phyloP scores from a whole-genome alignment of 92 coral and sea anemone genomes.

The Zoanthus sansibaricus region DNA sequence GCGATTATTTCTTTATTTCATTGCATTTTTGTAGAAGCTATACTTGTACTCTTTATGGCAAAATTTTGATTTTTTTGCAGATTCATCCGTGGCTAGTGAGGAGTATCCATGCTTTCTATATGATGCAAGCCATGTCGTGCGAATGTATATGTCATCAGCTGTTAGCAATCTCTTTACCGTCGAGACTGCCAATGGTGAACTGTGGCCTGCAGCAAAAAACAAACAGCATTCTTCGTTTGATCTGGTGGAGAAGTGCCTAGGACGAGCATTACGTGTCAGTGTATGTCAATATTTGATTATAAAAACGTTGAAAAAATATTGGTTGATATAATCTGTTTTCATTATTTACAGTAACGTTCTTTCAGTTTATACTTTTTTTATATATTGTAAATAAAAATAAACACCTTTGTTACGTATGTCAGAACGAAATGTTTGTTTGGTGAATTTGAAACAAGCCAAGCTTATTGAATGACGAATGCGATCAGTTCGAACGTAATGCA shows the following conservation, averaged over 20 bases:
- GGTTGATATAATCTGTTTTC: too few relatives aligned
- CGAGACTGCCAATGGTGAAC: conserved; percentile 29
- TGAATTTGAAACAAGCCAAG: too few relatives aligned
- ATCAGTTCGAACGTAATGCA: too few relatives aligned
- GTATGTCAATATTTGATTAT: conserved; percentile 22
- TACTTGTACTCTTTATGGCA: background rate
- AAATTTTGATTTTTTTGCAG: conserved; percentile 14
- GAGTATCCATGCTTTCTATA: conserved; percentile 83
- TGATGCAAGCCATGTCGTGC: conserved; percentile 86
- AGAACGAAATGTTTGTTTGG: too few relatives aligned
- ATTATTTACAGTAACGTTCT: too few relatives aligned
- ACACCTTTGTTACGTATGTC: too few relatives aligned
- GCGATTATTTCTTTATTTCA: too few relatives aligned
- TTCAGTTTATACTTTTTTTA: too few relatives aligned
- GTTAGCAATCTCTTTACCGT: conserved; percentile 80
- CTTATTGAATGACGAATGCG: too few relatives aligned
- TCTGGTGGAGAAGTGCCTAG: conserved; percentile 73
- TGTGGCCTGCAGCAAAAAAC: conserved; percentile 74
- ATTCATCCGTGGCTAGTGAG: conserved; percentile 46
- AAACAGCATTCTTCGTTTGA: conserved; percentile 82
- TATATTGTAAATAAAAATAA: too few relatives aligned
- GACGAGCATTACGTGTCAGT: conserved; percentile 68
- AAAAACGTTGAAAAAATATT: too few relatives aligned
- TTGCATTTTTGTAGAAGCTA: background rate
- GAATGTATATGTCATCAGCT: conserved; percentile 89